Evolutionary conservation across 53 echinoderm and acorn worm genomes (phyloP).

Genomic region (Pentamera pediparva): DNA sequence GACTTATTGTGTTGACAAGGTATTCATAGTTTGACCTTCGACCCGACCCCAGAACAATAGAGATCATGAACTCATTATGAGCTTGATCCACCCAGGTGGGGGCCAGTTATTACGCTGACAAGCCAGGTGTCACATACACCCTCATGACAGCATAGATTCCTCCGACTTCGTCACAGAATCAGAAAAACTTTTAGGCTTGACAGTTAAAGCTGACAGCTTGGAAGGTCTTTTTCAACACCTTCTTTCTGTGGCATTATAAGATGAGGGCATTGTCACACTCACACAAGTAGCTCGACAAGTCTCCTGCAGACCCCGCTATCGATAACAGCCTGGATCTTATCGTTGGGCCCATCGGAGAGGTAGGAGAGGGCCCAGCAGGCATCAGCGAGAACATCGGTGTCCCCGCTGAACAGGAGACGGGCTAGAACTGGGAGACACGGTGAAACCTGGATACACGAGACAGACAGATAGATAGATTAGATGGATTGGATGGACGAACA

Average conservation of each 20-base stretch:
- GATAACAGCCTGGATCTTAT: conserved; percentile 97
- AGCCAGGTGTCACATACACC: too few relatives aligned
- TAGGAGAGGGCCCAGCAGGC: conserved; percentile 99
- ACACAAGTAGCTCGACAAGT: conserved; percentile 97
- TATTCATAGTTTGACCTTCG: too few relatives aligned
- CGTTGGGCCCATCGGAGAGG: conserved; percentile 97
- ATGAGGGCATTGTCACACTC: conserved; percentile 37
- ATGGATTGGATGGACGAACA: too few relatives aligned
- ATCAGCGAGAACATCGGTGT: conserved; percentile 90
- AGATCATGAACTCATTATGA: too few relatives aligned
- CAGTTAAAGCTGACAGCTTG: background rate
- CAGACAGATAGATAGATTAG: background rate
- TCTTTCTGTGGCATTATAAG: background rate
- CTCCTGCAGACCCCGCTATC: conserved; percentile 96
- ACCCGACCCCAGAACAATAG: too few relatives aligned
- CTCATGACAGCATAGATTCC: too few relatives aligned
- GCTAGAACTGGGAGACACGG: conserved; percentile 92
- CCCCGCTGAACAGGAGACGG: conserved; percentile 81
- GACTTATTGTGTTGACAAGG: too few relatives aligned
- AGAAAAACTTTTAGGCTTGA: too few relatives aligned
- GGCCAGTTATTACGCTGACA: too few relatives aligned
- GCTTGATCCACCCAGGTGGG: too few relatives aligned
- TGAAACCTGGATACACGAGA: conserved; percentile 47
- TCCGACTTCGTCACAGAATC: too few relatives aligned
- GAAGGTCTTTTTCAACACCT: background rate